Evolutionary conservation across 2,888 invertebrate species (phyloP).

Genomic region (Pollenia amentaria): DNA sequence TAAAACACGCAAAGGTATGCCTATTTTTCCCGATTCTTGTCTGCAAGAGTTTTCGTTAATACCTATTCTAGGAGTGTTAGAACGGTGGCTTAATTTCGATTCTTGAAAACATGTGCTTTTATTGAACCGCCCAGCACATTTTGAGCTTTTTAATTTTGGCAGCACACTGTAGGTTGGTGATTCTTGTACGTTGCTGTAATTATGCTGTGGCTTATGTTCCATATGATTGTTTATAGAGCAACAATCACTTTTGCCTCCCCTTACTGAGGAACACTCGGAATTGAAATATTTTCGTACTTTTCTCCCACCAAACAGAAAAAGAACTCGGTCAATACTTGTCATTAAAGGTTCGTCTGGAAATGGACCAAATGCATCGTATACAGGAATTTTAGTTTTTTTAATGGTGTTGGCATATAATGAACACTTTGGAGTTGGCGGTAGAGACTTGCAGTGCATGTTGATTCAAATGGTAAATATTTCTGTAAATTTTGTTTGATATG

Average conservation of each 20-base stretch:
- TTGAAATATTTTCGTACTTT: constrained; percentile 63
- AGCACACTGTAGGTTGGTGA: constrained; percentile 40
- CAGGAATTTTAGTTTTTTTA: constrained; percentile 64
- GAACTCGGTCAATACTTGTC: constrained; percentile 77
- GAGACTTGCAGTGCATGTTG: constrained; percentile 27
- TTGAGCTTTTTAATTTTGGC: constrained; percentile 49
- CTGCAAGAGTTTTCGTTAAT: not conserved
- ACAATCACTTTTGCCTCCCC: constrained; percentile 52
- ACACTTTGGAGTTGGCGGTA: constrained; percentile 42
- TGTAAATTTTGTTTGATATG: not conserved
- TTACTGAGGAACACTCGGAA: not conserved
- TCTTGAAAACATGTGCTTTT: constrained; percentile 9
- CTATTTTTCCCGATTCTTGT: constrained; percentile 3
- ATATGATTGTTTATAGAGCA: constrained; percentile 35
- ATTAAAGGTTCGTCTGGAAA: constrained; percentile 81
- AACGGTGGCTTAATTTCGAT: not conserved
- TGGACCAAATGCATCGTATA: constrained; percentile 77
- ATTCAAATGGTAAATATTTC: not conserved
- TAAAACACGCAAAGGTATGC: constrained; percentile 58
- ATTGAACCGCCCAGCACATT: constrained; percentile 24
- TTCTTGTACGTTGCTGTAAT: constrained; percentile 26
- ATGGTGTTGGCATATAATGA: constrained; percentile 62
- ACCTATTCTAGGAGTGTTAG: constrained; percentile 2
- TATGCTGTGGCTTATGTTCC: constrained; percentile 25
- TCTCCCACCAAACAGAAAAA: constrained; percentile 77